Evolutionary conservation across 1,140 invertebrate species (phyloP).

Genomic region (Eurytemora carolleeae): DNA sequence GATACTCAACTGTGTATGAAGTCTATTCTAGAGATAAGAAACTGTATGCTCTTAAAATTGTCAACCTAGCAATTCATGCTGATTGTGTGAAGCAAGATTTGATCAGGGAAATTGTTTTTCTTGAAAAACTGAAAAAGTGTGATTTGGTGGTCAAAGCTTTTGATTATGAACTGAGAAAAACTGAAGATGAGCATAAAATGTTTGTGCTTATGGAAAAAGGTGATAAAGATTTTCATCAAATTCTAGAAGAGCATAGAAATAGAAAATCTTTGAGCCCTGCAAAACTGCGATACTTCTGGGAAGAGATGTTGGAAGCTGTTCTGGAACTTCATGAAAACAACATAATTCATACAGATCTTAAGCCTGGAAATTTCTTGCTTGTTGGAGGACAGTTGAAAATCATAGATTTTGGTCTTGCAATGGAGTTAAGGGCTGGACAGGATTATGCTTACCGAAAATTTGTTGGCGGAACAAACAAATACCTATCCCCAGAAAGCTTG

Average conservation of each 20-base stretch:
- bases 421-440: neutral
- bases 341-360: slow-evolving; percentile 4
- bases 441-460: neutral
- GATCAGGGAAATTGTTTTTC: neutral
- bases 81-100: neutral
- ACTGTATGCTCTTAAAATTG: neutral
- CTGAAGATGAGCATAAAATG: neutral
- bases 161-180: neutral
- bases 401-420: slow-evolving; percentile 11
- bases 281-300: slow-evolving; percentile 5
- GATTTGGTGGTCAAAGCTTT: neutral
- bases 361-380: slow-evolving; percentile 7
- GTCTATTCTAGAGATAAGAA: neutral
- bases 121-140: neutral
- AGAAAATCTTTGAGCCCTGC: neutral
- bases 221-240: neutral
- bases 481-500: neutral
- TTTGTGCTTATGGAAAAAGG: neutral
- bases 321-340: neutral
- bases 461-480: slow-evolving; percentile 4
- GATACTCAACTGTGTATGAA: neutral
- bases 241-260: neutral
- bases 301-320: slow-evolving; percentile 8
- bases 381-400: slow-evolving; percentile 2
- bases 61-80: neutral